Evolutionary conservation across 2,888 invertebrate genomes (phyloP).

Genomic region (Pollenia angustigena): DNA sequence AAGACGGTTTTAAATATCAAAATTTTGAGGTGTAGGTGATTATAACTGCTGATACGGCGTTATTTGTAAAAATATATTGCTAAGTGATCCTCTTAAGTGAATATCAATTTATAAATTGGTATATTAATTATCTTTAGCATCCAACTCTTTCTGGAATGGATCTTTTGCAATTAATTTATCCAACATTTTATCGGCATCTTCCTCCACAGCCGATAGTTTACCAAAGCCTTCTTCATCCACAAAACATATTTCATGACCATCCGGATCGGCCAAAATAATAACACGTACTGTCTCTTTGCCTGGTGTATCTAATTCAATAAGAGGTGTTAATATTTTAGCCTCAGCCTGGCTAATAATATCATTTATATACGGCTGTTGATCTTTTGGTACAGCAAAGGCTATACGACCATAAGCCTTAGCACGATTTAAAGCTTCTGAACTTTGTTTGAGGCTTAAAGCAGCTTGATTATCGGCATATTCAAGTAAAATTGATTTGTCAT

Average conservation of each 20-base stretch:
- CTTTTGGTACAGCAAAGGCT: conserved; percentile 94
- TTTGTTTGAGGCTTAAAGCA: conserved; percentile 88
- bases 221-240: conserved; percentile 98
- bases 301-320: conserved; percentile 97
- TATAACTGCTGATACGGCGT: too few relatives aligned
- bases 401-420: conserved; percentile 97
- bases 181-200: conserved; percentile 91
- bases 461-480: conserved; percentile 91
- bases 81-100: neutral
- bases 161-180: conserved; percentile 88
- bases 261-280: conserved; percentile 98
- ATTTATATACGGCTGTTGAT: conserved; percentile 91
- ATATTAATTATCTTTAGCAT: conserved; percentile 56
- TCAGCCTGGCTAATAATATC: conserved; percentile 88
- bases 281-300: conserved; percentile 98
- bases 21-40: too few relatives aligned
- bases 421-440: conserved; percentile 87
- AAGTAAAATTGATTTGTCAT: conserved; percentile 87
- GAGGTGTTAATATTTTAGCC: conserved; percentile 92
- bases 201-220: conserved; percentile 93
- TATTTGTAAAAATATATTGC: neutral
- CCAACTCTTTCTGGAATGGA: conserved; percentile 82
- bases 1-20: too few relatives aligned
- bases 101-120: neutral
- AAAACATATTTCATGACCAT: conserved; percentile 99